Conservation (phyloP, 2,113 vertebrate species). For the Mesocricetus auratus region DNA sequence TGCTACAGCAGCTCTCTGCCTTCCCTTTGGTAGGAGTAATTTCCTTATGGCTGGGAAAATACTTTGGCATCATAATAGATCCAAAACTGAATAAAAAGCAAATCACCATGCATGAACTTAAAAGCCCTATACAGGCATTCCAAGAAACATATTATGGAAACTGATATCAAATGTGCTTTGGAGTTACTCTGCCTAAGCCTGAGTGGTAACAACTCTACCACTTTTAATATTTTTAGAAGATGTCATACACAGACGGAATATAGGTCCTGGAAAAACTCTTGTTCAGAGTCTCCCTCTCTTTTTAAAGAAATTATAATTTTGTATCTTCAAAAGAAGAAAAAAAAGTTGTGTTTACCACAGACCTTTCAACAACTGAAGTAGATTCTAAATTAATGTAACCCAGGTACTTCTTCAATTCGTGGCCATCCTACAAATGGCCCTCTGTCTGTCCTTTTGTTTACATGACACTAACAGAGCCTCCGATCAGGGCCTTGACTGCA, state of each 20-base stretch:
- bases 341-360: slow-evolving; percentile 1
- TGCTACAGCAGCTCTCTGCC: neutral
- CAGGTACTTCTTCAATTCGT: neutral
- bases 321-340: slow-evolving; percentile 24
- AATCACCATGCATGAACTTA: neutral
- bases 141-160: neutral
- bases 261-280: neutral
- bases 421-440: neutral
- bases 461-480: neutral
- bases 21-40: neutral
- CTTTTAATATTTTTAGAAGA: neutral
- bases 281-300: neutral
- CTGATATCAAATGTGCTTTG: neutral
- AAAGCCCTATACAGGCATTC: neutral
- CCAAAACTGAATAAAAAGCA: slow-evolving; percentile 25
- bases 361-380: slow-evolving; percentile 44
- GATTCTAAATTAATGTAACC: neutral
- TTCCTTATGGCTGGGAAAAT: neutral
- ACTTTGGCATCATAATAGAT: neutral
- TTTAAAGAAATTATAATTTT: neutral
- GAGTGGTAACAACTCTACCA: neutral
- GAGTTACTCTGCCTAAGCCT: neutral
- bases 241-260: neutral
- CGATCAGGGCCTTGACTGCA: neutral
- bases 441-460: slow-evolving; percentile 18